Evolutionary conservation across 2,113 vertebrate genomes (phyloP).

Genomic region (Scopus umbretta): DNA sequence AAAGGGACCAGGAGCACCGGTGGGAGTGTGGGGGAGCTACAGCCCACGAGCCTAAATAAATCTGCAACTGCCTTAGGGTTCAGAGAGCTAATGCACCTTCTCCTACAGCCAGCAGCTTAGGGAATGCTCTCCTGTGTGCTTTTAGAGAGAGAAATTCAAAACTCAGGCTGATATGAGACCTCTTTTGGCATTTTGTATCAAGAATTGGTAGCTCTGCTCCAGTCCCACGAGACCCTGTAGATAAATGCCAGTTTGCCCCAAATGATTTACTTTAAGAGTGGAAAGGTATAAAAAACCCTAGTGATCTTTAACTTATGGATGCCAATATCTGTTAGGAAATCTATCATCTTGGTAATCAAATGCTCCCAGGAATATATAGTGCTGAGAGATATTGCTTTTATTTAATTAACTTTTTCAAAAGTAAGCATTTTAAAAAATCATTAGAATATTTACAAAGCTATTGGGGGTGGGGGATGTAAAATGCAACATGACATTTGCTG

Average conservation of each 20-base stretch:
- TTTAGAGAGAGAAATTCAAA: neutral
- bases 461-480: neutral
- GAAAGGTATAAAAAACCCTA: neutral
- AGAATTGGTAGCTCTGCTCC: neutral
- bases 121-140: neutral
- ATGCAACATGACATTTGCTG: neutral
- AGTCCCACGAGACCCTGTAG: neutral
- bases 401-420: slow-evolving; percentile 48
- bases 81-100: neutral
- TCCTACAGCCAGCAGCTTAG: neutral
- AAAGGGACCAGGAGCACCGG: accelerated
- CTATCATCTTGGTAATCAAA: slow-evolving; percentile 17
- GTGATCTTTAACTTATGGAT: neutral
- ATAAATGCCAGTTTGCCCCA: neutral
- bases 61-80: neutral
- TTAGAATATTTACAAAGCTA: slow-evolving; percentile 38
- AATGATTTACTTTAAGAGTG: neutral
- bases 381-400: slow-evolving; percentile 25
- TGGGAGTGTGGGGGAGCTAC: neutral
- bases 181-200: neutral
- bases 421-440: slow-evolving; percentile 27
- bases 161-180: neutral
- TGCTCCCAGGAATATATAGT: neutral
- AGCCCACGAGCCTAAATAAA: neutral
- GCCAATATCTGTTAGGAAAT: neutral